Evolutionary conservation across 2,113 vertebrate species (phyloP).

Genomic region (Herpetotheres cachinnans): DNA sequence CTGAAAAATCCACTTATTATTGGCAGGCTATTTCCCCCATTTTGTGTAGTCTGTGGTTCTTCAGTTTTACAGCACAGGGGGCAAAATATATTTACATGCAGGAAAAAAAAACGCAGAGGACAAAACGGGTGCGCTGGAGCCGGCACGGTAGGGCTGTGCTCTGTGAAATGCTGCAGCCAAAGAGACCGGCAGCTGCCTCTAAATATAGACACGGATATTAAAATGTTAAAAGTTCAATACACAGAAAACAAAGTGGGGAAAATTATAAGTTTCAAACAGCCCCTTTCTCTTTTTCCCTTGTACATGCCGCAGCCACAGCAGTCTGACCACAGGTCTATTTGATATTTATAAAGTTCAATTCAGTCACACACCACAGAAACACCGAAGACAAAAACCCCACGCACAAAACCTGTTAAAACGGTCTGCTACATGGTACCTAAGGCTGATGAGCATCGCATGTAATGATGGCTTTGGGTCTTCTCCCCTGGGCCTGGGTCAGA

Average conservation of each 20-base stretch:
- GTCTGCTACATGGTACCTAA: background rate
- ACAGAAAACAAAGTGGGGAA: background rate
- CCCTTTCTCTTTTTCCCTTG: background rate
- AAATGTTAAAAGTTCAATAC: conserved; percentile 17
- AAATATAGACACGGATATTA: background rate
- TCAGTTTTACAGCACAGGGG: background rate
- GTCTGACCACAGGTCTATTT: background rate
- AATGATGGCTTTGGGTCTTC: background rate
- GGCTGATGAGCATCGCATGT: background rate
- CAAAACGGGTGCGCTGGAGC: background rate
- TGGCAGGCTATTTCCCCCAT: background rate
- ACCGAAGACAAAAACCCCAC: background rate
- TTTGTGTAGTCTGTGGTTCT: background rate
- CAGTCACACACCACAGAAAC: background rate
- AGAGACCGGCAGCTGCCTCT: background rate
- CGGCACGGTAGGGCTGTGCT: rapidly evolving
- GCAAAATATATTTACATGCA: background rate
- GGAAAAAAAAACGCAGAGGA: background rate
- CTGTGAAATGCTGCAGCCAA: background rate
- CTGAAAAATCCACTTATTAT: background rate
- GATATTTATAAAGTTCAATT: conserved; percentile 4
- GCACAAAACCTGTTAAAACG: background rate
- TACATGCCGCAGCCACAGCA: background rate
- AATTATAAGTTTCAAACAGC: conserved; percentile 2
- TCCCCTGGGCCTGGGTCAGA: background rate